Conservation (phyloP, 2,888 invertebrate species). For the Lamproptera curius region DNA sequence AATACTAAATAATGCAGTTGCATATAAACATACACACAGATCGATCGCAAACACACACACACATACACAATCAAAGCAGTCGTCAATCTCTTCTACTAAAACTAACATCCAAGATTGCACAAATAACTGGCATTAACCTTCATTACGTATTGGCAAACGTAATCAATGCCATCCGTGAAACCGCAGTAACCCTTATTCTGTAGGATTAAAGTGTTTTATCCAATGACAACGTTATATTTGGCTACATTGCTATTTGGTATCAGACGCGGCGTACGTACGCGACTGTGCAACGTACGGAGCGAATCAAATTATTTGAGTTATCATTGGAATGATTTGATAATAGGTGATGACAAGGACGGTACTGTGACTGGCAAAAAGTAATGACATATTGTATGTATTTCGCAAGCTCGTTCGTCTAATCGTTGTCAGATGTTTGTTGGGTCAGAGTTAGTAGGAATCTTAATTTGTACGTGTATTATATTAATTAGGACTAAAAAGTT, state of each 20-base stretch:
- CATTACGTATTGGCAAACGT: conserved; percentile 15
- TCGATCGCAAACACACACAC: conserved; percentile 10
- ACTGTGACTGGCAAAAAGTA: conserved; percentile 1
- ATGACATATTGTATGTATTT: not conserved
- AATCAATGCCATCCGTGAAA: not conserved
- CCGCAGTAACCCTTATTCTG: not conserved
- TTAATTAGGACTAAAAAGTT: no score
- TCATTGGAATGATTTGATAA: conserved; percentile 17
- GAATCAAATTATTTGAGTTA: conserved; percentile 17
- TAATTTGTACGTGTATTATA: not conserved
- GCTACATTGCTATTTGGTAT: not conserved
- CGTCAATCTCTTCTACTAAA: conserved; percentile 19
- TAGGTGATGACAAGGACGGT: conserved; percentile 11
- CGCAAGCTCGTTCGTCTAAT: conserved; percentile 5
- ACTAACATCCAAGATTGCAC: conserved; percentile 22
- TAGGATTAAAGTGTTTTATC: conserved; percentile 1
- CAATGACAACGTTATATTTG: not conserved
- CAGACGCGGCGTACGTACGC: conserved; percentile 2
- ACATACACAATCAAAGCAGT: conserved; percentile 12
- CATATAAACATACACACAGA: conserved; percentile 6
- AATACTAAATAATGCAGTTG: conserved; percentile 16
- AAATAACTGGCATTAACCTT: conserved; percentile 21
- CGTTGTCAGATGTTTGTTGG: conserved; percentile 5
- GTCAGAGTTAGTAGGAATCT: no score
- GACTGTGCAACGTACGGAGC: not conserved